Percentiles rank a stretch among this genome's conserved stretches.
Conservation (phyloP, 2,888 invertebrate genomes). For the Isoperla grammatica region DNA sequence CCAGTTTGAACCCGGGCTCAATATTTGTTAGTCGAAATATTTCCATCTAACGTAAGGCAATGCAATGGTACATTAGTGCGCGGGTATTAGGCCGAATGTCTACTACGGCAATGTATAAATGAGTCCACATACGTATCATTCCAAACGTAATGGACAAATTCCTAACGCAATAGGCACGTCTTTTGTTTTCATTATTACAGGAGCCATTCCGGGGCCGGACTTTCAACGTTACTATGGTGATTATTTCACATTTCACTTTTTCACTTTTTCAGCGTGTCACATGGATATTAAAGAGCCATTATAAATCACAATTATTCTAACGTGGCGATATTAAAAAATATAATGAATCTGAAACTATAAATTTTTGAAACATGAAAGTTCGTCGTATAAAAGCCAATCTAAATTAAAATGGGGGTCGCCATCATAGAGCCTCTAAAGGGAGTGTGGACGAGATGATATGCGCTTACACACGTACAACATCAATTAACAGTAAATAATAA, state of each 20-base stretch:
- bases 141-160: slow-evolving; percentile 28
- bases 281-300: no score
- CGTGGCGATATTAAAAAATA: no score
- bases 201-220: background rate
- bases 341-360: no score
- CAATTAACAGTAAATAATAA: no score
- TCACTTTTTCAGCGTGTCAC: no score
- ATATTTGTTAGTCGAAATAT: slow-evolving; percentile 7
- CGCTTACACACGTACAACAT: no score
- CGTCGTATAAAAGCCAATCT: no score
- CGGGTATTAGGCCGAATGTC: background rate
- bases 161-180: slow-evolving; percentile 22
- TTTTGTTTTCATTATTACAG: slow-evolving; percentile 2
- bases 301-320: no score
- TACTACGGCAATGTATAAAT: slow-evolving; percentile 1
- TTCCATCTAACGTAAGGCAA: slow-evolving; percentile 5
- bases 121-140: slow-evolving; percentile 25
- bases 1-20: background rate
- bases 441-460: no score
- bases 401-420: no score
- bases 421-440: no score
- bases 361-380: no score
- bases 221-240: background rate
- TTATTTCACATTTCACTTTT: background rate
- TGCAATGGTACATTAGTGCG: slow-evolving; percentile 4